phyloP scores from a whole-genome alignment of 2,888 invertebrate species.

The Dasysyrphus albostriatus region DNA sequence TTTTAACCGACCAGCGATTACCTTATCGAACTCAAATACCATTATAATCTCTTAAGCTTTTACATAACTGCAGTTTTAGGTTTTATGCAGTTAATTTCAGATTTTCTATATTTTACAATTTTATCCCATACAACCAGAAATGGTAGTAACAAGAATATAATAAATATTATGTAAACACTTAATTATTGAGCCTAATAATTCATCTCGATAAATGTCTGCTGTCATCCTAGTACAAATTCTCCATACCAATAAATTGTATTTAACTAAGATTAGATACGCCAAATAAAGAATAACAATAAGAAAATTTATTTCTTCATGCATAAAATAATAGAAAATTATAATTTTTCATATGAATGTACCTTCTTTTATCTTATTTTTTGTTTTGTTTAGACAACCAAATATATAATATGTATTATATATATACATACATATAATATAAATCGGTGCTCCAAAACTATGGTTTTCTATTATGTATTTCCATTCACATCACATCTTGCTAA shows the following conservation, averaged over 20 bases:
- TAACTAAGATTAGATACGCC: constrained; percentile 24
- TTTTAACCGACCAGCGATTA: background rate
- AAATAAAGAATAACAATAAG: constrained; percentile 21
- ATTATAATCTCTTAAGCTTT: background rate
- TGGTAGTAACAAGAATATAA: background rate
- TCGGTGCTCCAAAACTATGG: constrained; percentile 62
- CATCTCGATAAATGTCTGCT: constrained; percentile 13
- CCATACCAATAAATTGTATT: constrained; percentile 36
- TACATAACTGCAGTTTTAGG: background rate
- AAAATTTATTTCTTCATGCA: constrained; percentile 2
- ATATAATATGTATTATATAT: constrained; percentile 26
- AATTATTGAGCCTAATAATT: constrained; percentile 13
- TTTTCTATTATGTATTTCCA: constrained; percentile 37
- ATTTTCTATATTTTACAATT: background rate
- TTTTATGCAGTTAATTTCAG: background rate
- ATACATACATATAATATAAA: constrained; percentile 20
- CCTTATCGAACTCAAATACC: background rate
- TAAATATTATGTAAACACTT: background rate
- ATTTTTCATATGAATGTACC: constrained; percentile 32
- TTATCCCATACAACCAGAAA: constrained; percentile 1
- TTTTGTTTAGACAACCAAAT: constrained; percentile 17
- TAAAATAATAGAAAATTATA: constrained; percentile 25
- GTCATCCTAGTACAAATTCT: constrained; percentile 42
- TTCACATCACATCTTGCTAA: constrained; percentile 53
- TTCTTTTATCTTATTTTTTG: constrained; percentile 17